Evolutionary conservation across 2,113 vertebrate species (phyloP), one percentile per base, ranked within the genome.

Genomic region (Hiodon tergisus): DNA sequence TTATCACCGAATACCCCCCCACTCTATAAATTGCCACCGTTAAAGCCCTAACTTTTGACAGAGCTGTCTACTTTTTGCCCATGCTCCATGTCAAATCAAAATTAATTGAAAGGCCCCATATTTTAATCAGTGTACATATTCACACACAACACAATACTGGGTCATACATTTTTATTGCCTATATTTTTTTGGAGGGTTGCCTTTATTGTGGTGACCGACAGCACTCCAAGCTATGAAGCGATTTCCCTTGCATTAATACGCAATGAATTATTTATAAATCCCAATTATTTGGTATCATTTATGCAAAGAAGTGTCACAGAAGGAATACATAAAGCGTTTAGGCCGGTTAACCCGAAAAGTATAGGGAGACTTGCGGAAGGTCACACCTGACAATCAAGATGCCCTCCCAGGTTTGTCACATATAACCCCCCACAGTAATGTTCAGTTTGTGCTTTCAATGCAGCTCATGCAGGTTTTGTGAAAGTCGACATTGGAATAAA

Each of bases 231-330:
- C 86, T 90, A 88, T 92, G 92, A 94, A 95, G 93, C 93, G 89
- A 95, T 93, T 94, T 94, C 93, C 92, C 88, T 93, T 94, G 94
- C 90, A 94, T 95, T 97, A 96, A 95, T 95, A 95, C 91, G 92
- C 86, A 93, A 94, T 98, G 91, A 99, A 98, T 98, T 94, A 97
- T 99, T 94, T 95, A 99, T 97, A 92, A 82, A 83, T 90, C 90
- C 93, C 94, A 96, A 98, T 98, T 97, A 98, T 95, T 97, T 98
- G 95, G 95, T 94, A 96, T 95, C 93, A 95, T 96, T 95, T 96
- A 98, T 98, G 96, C 95, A 97, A 95, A 95, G 94, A 59, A 92
- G 93, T 94, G 94, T 94, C 90, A 91, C 92, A 95, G 94, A 93
- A 95, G 95, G 94, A 93, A 97, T 95, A 94, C 94, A 97, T 94